Evolutionary conservation across 2,888 invertebrate species (phyloP), one percentile per base, ranked within the genome.

Genomic region (Macrophya annulata): DNA sequence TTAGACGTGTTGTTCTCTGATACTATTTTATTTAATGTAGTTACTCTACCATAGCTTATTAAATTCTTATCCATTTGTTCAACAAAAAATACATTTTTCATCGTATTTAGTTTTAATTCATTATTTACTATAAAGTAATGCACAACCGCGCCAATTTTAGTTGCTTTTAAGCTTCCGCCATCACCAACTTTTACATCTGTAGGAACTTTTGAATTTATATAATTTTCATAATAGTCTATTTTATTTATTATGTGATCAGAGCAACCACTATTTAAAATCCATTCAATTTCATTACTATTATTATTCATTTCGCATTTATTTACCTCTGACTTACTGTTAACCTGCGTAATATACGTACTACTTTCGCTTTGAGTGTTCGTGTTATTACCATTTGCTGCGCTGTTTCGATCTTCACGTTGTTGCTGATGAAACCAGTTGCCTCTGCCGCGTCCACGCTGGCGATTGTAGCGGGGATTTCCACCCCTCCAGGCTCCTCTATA

Each of bases 221-320:
- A 81, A 74, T 86, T 21, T 6, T 79, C 25, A 55, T 86, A 87
- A 83, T 68, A 55, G 21, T 65, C 71, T 37, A 85, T 85, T 12
- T 86, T 79, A 68, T 86, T 87, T n/a, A 87, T 84, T 12, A 87
- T 85, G 45, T 87, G 86, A 72, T 87, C 86, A 21, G 86, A 85
- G 55, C 86, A 87, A 10, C 86, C 86, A 59, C 86, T 87, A 76
- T 87, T 85, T 74, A 87, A 48, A 40, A 87, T 62, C 86, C 86
- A 87, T 31, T 68, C 68, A 37, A 68, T 68, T 37, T 37, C 25
- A 68, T 68, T 21, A 25, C 25, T 62, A 62, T 62, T 25, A 17
- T 25, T 21, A 62, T 62, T 62, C 25, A 21, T 25, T 25, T 62
- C 25, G 62, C 25, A n/a, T 62, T 62, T 25, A 25, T 62, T 25